A percentile compares a stretch with the other conserved stretches of the same genome.
Evolutionary conservation across 2,797 vertebrate species (phyloP).

Genomic region (Myotis daubentonii): DNA sequence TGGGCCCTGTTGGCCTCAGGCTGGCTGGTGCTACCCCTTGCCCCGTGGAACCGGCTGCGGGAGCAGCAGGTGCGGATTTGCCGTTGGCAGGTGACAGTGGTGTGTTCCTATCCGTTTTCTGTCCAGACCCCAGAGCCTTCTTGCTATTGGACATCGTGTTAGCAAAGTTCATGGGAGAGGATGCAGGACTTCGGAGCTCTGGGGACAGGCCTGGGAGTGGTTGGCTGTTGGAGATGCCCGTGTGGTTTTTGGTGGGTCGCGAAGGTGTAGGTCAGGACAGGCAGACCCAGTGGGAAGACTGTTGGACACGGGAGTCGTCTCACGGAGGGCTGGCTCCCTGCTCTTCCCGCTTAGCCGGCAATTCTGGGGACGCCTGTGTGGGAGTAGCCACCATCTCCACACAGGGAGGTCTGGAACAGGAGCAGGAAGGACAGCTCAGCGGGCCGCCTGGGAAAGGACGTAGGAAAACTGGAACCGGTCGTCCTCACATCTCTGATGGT

Average conservation of each 20-base stretch:
- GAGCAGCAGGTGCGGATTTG: not conserved
- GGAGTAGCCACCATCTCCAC: not conserved
- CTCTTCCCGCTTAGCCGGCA: accelerated
- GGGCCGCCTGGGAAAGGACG: not conserved
- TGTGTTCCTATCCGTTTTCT: not conserved
- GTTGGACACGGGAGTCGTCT: not conserved
- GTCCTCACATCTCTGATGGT: not conserved
- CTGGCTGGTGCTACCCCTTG: conserved; percentile 46
- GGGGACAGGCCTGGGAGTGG: not conserved
- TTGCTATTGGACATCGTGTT: not conserved
- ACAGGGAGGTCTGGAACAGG: not conserved
- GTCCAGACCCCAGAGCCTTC: conserved; percentile 5
- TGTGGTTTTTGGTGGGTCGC: not conserved
- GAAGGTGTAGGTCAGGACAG: not conserved
- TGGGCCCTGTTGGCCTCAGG: not conserved
- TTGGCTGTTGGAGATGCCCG: not conserved
- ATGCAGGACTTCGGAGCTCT: not conserved
- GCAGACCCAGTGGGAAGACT: not conserved
- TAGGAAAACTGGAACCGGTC: not conserved
- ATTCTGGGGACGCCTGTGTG: not conserved
- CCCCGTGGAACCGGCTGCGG: not conserved
- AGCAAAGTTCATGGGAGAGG: not conserved
- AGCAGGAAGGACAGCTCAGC: not conserved
- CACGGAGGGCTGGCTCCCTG: not conserved
- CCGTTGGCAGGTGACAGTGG: not conserved